Evolutionary conservation across 2,888 invertebrate genomes (phyloP).

Genomic region (Scaptomyza caliginosa): DNA sequence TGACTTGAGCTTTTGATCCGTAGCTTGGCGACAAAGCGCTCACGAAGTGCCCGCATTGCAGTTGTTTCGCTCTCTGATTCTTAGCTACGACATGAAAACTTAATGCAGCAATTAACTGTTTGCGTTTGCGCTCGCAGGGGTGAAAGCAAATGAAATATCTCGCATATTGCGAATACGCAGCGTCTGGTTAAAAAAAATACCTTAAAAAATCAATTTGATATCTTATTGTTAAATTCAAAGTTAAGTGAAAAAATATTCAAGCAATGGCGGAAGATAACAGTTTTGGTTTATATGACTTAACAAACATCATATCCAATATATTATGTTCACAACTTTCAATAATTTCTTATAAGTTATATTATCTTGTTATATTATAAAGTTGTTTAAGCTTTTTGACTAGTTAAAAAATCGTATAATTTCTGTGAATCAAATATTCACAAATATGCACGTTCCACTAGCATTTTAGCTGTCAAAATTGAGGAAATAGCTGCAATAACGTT

Average conservation of each 20-base stretch:
- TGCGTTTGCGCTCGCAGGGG: constrained; percentile 65
- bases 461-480: constrained; percentile 42
- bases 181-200: no score
- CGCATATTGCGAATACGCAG: constrained; percentile 62
- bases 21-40: constrained; percentile 61
- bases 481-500: constrained; percentile 73
- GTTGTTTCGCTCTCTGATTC: constrained; percentile 59
- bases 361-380: no score
- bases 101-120: constrained; percentile 77
- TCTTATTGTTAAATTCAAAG: no score
- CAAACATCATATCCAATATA: neutral
- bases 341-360: neutral
- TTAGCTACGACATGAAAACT: constrained; percentile 70
- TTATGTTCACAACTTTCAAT: no score
- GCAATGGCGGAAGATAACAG: no score
- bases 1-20: constrained; percentile 23
- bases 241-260: no score
- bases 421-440: constrained; percentile 8
- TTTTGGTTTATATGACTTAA: no score
- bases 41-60: constrained; percentile 76
- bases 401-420: neutral
- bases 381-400: neutral
- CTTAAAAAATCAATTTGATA: no score
- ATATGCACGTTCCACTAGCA: constrained; percentile 25
- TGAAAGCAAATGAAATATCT: constrained; percentile 43